Conservation (phyloP, 2,113 vertebrate genomes). For the Tangachromis dhanisi region DNA sequence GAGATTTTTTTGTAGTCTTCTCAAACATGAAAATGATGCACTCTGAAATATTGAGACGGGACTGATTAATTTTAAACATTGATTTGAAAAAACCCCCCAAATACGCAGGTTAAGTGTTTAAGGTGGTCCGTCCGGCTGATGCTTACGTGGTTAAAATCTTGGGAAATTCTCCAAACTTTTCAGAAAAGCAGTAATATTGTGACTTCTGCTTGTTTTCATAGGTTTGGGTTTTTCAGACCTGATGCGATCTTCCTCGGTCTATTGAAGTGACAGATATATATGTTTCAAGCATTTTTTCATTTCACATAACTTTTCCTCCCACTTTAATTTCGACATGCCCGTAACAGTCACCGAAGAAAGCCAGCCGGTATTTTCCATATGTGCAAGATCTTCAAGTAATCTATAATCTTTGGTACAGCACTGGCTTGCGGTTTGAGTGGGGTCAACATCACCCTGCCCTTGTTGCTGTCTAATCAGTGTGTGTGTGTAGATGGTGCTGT, state of each 20-base stretch:
- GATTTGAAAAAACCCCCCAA: accelerated
- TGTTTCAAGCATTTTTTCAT: background rate
- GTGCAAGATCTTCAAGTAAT: background rate
- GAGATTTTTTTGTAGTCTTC: background rate
- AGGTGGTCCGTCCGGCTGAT: background rate
- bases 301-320: background rate
- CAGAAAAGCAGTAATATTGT: background rate
- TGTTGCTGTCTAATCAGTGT: background rate
- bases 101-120: background rate
- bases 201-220: background rate
- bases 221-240: background rate
- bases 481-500: background rate
- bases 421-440: background rate
- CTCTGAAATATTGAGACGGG: background rate
- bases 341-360: background rate
- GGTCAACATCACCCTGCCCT: background rate
- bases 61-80: accelerated
- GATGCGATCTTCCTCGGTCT: accelerated
- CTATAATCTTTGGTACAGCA: background rate
- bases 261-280: background rate
- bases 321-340: background rate
- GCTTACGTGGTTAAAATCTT: background rate
- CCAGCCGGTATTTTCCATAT: background rate
- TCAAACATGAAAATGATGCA: background rate
- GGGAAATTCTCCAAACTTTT: background rate